Percentiles rank a stretch among this genome's conserved stretches.
Evolutionary conservation across 2,888 invertebrate species (phyloP).

Genomic region (Erebia palarica): DNA sequence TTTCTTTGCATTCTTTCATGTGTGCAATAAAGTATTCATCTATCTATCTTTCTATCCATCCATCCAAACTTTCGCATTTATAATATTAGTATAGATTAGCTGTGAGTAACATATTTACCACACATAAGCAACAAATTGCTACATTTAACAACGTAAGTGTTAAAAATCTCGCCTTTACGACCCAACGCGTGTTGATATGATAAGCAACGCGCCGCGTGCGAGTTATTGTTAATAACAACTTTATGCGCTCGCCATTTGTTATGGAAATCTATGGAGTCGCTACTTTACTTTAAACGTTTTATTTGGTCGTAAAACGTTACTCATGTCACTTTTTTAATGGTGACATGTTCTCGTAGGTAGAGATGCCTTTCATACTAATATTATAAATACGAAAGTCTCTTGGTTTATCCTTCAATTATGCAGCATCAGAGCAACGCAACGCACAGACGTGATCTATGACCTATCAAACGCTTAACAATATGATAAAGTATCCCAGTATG

Average conservation of each 20-base stretch:
- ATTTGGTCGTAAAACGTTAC: conserved; percentile 41
- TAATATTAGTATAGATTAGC: not conserved
- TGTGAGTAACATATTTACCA: conserved; percentile 24
- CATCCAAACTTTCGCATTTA: too few species aligned
- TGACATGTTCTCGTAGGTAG: not conserved
- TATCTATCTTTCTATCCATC: too few species aligned
- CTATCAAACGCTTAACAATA: too few species aligned
- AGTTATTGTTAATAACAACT: conserved; percentile 71
- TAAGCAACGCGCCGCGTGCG: conserved; percentile 53
- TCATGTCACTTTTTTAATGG: not conserved
- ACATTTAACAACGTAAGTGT: conserved; percentile 22
- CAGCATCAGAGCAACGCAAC: too few species aligned
- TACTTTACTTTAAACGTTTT: conserved; percentile 56
- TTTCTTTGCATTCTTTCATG: too few species aligned
- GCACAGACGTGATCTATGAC: too few species aligned
- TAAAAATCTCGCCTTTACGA: conserved; percentile 34
- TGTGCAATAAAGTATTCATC: too few species aligned
- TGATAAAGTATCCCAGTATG: too few species aligned
- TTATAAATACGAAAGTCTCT: too few species aligned
- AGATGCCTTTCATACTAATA: too few species aligned
- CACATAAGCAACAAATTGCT: conserved; percentile 9
- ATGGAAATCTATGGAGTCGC: conserved; percentile 62
- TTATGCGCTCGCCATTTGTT: conserved; percentile 66
- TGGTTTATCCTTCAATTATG: too few species aligned
- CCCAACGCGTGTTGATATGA: conserved; percentile 54